Evolutionary conservation across 2,797 vertebrate species (phyloP), one percentile per base, ranked within the genome.

Genomic region (Notolabrus celidotus): DNA sequence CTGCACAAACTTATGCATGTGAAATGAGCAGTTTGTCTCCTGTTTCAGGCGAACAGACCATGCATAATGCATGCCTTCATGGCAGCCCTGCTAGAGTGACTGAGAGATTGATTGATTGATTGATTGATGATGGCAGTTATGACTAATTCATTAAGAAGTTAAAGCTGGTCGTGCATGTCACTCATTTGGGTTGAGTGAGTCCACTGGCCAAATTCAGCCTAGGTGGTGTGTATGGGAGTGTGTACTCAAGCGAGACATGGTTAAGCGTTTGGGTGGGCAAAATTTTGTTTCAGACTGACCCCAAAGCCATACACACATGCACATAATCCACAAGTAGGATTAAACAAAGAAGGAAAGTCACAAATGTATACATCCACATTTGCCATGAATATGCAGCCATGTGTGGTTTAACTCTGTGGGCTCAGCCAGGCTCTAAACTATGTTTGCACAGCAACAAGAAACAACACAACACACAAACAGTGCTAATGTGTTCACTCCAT

Each of bases 121-220:
- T 92, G 91, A 94, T 88, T 90, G 90, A 90, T 86, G 86, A 71
- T 90, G 89, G 87, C 91, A 91, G 89, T 80, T 82, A 89, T 93
- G 91, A 91, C 88, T 89, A 90, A 91, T 92, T 92, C 90, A 91
- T 91, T 90, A 88, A 86, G 83, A 86, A 84, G 70, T 71, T 62
- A 54, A 84, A 85, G 79, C 74, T 74, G 81, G 67, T 53, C 71
- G 53, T 67, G 85, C 79, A 74, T 85, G 86, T 86, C 89, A 83
- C 69, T 92, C 87, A 92, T 79, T 82, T 73, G 71, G 58, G 61
- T 53, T 60, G 70, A 85, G 19, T 52, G 71, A 77, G 70, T 78
- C 67, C 62, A 56, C 60, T 67, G 65, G 66, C 59, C 19, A 46
- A 20, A 57, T 59, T 47, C 46, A 47, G 46, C 22, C 5, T 46